A percentile compares a stretch with the other conserved stretches of the same genome.
Evolutionary conservation across 1,140 invertebrate species (phyloP).

Genomic region (Drosophila lacteicornis): DNA sequence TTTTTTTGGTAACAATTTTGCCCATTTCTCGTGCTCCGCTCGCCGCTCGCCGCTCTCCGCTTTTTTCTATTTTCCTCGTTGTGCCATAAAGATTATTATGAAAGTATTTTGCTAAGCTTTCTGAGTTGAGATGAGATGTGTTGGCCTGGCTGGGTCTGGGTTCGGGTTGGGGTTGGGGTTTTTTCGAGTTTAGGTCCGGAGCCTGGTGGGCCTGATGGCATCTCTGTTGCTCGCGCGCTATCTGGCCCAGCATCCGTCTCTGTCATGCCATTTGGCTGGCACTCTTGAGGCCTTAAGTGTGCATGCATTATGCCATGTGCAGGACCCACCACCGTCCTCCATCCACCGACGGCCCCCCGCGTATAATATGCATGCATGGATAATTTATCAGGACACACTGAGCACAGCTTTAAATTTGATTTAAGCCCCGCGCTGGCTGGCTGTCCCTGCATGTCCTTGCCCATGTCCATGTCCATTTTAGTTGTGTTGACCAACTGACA

Average conservation of each 20-base stretch:
- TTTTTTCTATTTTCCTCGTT: conserved; percentile 56
- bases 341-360: neutral
- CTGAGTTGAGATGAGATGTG: conserved; percentile 39
- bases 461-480: conserved; percentile 9
- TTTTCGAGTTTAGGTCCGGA: conserved; percentile 10
- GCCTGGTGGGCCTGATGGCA: neutral
- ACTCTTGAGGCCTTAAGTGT: conserved; percentile 73
- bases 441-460: neutral
- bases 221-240: conserved; percentile 35
- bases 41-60: neutral
- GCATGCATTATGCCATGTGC: conserved; percentile 63
- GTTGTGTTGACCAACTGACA: conserved; percentile 19
- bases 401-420: conserved; percentile 54
- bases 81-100: conserved; percentile 80
- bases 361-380: conserved; percentile 36
- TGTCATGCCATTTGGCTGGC: conserved; percentile 70
- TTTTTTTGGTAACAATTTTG: conserved; percentile 37
- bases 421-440: conserved; percentile 27
- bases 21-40: conserved; percentile 16
- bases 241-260: conserved; percentile 63
- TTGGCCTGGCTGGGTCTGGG: conserved; percentile 13
- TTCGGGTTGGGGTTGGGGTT: neutral
- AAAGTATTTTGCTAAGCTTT: conserved; percentile 79
- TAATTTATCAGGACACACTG: conserved; percentile 60
- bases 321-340: conserved; percentile 4